Evolutionary conservation across 2,797 vertebrate genomes (phyloP), one percentile per base, ranked within the genome.

Genomic region (Petrocephalus sullivani): DNA sequence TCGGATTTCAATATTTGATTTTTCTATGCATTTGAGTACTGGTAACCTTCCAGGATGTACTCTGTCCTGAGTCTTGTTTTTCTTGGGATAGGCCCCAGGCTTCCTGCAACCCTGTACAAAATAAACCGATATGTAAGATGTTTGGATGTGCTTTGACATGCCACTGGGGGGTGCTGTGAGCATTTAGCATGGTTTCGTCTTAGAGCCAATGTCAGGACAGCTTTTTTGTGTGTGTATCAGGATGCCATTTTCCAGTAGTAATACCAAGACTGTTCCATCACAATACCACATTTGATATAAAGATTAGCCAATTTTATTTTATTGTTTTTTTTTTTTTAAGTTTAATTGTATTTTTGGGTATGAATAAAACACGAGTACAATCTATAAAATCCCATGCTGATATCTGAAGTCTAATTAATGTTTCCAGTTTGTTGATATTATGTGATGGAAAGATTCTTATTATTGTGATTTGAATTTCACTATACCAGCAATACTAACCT

Each of bases 131-230:
- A 49, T 49, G 33, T 37, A 81, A 78, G 16, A 78, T 78, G 37
- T 5, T 8, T 78, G 71, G 71, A n/a, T 41, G 19, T 78, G 75
- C 75, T 81, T 81, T 81, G 33, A 7, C 16, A 2, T 81, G 46
- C 75, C 75, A 81, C 75, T 81, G 19, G 41, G 75, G 75, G 75
- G 75, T 46, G 75, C 75, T 81, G 41, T 49, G 75, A 81, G 75
- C 75, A 78, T 46, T 78, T 78, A 78, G 37, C 37, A 8, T 49
- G 41, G 41, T 81, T 81, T 41, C 1, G n/a, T 49, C 75, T n/a
- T 12, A 37, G 33, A 4, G 28, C 67, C 37, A 6, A 14, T 10
- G 37, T 41, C 5, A 75, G 16, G 33, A 75, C 71, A 75, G 71
- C 71, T 8, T 75, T 37, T 75, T 78, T 33, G 19, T 37, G 41